Percentiles rank a stretch among this genome's conserved stretches.
These are phyloP conservation scores for Motacilla tschutschensis DNA, from an alignment of 2,113 vertebrate species.

Conservation along the genomic window DNA sequence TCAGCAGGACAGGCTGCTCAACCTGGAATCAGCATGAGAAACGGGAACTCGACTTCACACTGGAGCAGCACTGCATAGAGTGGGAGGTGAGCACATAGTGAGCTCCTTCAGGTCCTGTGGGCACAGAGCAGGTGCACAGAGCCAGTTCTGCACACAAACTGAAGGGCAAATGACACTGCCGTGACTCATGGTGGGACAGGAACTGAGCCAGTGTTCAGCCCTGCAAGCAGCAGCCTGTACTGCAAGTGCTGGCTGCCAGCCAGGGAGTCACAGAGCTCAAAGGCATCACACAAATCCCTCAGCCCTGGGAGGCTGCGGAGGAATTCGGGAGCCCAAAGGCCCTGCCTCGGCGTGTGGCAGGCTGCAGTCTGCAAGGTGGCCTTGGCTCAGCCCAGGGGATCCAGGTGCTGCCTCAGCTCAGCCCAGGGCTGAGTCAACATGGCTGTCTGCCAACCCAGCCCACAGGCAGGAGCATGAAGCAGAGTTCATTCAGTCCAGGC, in stretches of 20 bases:
- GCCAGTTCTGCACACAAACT: not conserved
- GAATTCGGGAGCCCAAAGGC: not conserved
- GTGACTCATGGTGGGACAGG: not conserved
- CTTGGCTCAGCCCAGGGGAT: not conserved
- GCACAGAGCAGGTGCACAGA: not conserved
- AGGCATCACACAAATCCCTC: not conserved
- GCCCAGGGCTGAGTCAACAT: not conserved
- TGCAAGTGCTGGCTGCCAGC: rapidly evolving
- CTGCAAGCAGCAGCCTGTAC: not conserved
- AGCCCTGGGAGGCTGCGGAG: rapidly evolving
- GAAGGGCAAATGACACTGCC: rapidly evolving
- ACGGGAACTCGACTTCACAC: not conserved
- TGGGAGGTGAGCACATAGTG: not conserved
- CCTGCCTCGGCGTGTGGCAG: rapidly evolving
- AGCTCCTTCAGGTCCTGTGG: not conserved
- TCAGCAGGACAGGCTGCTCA: not conserved
- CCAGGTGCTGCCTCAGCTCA: rapidly evolving
- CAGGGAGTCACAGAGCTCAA: not conserved
- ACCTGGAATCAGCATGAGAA: not conserved
- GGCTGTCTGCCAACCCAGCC: rapidly evolving
- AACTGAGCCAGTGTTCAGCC: not conserved
- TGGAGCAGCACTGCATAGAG: not conserved
- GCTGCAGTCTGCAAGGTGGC: not conserved
- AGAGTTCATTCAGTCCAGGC: not conserved
- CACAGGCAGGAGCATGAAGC: rapidly evolving